Conservation (phyloP, 2,888 invertebrate species). For the Aphodius sticticus region DNA sequence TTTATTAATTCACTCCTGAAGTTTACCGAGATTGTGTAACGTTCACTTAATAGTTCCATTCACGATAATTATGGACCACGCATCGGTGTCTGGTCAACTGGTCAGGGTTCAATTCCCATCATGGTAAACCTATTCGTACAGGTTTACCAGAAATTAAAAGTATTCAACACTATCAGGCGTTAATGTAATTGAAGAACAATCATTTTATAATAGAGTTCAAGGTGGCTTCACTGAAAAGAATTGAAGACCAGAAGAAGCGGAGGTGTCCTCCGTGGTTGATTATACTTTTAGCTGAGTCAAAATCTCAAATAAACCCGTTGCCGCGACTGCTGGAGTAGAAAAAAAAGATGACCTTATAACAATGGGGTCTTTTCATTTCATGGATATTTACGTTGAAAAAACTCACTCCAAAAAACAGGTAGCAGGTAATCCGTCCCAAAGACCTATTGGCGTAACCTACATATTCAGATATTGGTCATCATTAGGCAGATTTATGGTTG, state of each 20-base stretch:
- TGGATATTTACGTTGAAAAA: constrained; percentile 25
- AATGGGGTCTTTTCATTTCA: constrained; percentile 23
- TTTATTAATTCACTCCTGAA: constrained; percentile 9
- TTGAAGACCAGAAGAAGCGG: background rate
- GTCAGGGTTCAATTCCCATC: background rate
- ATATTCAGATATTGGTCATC: background rate
- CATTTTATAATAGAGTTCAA: background rate
- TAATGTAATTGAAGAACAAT: too few species aligned
- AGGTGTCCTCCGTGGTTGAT: background rate
- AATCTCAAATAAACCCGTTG: background rate
- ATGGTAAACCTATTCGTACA: too few species aligned
- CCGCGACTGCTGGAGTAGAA: background rate
- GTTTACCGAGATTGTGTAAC: background rate
- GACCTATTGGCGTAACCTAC: too few species aligned
- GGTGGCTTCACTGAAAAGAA: background rate
- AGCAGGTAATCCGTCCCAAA: background rate
- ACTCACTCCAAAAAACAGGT: background rate
- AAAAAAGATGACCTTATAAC: too few species aligned
- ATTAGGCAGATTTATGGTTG: background rate
- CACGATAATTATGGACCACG: background rate
- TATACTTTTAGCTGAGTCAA: background rate
- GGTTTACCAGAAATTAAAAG: too few species aligned
- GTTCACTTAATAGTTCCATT: background rate
- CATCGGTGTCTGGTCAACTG: too few species aligned
- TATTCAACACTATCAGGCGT: too few species aligned